Base-by-base conservation (phyloP, 23 tunicate genomes). In the Diplosoma virens region DNA sequence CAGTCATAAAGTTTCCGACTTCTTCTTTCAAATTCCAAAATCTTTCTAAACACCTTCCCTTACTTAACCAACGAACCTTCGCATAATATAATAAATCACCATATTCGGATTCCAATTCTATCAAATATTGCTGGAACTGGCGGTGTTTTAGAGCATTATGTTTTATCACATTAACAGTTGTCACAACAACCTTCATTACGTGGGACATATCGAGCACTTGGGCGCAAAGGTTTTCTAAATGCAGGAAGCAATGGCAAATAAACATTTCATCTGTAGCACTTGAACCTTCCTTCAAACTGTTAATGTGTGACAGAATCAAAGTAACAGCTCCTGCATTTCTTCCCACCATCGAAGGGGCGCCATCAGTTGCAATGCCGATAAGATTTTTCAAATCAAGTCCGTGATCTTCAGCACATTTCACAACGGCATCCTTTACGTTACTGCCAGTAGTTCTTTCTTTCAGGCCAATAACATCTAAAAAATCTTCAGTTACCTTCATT, bases 331-430 rank as follows among this genome's bases (percentile, higher is more conserved):
- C 67, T 6, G 21, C 24, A 58, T 74, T 74, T 74, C 23, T 74
- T 54, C 73, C 73, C 16, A 74, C 29, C 79, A 74, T 74, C 34
- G 79, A 74, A 16, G 73, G 56, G 25, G 79, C 79, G 25, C 79
- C 79, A 74, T 74, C 79, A 22, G 79, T 74, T 74, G 76, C 76
- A 31, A 70, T 70, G 76, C 76, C 76, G 22, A 41, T 23, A n/a
- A 70, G 76, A 25, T 41, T 41, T 70, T 37, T 70, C 76, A 70
- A 70, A 70, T 70, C 63, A 6, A 70, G 55, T 41, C 23, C 25
- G 16, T 70, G 63, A 31, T 7, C 24, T 17, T 24, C 26, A 7
- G 37, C 56, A 41, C 76, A 70, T 70, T 37, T 70, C 16, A 70
- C 7, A 25, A 70, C 71, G 14, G 35, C 76, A 36, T 37, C 63